These are phyloP conservation scores for Herminia tarsipennalis DNA, from an alignment of 2,888 invertebrate species.

Conservation along the genomic window DNA sequence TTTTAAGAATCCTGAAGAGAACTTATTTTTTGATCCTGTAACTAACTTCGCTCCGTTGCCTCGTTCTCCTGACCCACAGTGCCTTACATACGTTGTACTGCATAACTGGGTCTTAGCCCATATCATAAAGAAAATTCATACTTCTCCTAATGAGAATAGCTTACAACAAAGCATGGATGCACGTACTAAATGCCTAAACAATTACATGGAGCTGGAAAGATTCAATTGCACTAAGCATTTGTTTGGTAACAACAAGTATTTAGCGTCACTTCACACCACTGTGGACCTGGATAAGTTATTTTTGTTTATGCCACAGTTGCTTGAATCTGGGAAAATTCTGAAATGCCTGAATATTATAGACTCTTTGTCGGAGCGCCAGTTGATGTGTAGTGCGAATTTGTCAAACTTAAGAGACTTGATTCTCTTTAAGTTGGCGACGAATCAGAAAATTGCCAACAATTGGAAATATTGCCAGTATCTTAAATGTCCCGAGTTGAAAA, in stretches of 20 bases:
- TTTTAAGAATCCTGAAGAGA: slow-evolving; percentile 76
- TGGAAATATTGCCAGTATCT: slow-evolving; percentile 84
- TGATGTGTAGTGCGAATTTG: slow-evolving; percentile 81
- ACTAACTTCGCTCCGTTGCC: slow-evolving; percentile 74
- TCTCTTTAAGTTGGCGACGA: slow-evolving; percentile 85
- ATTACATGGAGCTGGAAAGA: slow-evolving; percentile 84
- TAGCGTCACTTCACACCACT: slow-evolving; percentile 86
- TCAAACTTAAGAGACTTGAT: slow-evolving; percentile 85
- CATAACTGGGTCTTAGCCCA: slow-evolving; percentile 90
- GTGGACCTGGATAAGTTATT: slow-evolving; percentile 82
- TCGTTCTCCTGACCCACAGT: slow-evolving; percentile 78
- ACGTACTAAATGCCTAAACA: slow-evolving; percentile 86
- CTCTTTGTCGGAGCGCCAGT: slow-evolving; percentile 85
- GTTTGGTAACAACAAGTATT: slow-evolving; percentile 84
- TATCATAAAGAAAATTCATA: slow-evolving; percentile 88
- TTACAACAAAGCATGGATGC: slow-evolving; percentile 83
- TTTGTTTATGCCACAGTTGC: slow-evolving; percentile 74
- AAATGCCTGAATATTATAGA: slow-evolving; percentile 84
- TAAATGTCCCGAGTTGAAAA: slow-evolving; percentile 78
- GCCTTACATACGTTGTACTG: slow-evolving; percentile 87
- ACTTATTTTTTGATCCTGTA: slow-evolving; percentile 78
- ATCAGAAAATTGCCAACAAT: slow-evolving; percentile 72
- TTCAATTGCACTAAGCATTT: slow-evolving; percentile 81
- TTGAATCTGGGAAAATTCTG: slow-evolving; percentile 75
- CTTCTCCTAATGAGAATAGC: slow-evolving; percentile 77